These are phyloP conservation scores for Leiothrix lutea DNA, from an alignment of 2,113 vertebrate species.

Conservation along the genomic window DNA sequence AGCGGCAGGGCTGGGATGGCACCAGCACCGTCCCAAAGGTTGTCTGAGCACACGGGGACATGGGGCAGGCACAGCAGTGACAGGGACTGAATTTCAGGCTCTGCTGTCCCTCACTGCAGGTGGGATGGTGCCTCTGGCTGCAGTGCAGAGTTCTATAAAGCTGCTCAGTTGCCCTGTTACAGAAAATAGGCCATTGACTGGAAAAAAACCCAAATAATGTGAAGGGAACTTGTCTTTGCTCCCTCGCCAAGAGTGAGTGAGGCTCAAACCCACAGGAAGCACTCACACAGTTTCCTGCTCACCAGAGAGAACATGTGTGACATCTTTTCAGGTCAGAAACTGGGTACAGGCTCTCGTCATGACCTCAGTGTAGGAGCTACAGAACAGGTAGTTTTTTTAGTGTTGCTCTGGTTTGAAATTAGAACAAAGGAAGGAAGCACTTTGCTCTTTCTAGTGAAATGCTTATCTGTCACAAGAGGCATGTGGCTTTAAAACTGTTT, in stretches of 20 bases:
- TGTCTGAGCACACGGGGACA: not conserved
- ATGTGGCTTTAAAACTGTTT: not conserved
- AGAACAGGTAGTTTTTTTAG: not conserved
- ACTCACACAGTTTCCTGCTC: constrained; percentile 8
- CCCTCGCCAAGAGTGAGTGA: not conserved
- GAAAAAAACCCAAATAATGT: not conserved
- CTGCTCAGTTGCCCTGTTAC: not conserved
- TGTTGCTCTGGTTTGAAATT: constrained; percentile 27
- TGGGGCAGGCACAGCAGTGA: not conserved
- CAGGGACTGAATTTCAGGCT: not conserved
- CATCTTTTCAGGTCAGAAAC: constrained; percentile 26
- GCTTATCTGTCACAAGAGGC: not conserved
- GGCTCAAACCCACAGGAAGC: not conserved
- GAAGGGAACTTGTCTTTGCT: not conserved
- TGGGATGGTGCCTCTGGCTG: not conserved
- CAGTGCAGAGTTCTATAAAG: not conserved
- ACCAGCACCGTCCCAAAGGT: not conserved
- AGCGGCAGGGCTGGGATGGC: not conserved
- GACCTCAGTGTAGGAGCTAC: not conserved
- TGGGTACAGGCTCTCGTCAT: not conserved
- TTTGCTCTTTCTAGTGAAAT: constrained; percentile 52
- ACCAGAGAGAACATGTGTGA: constrained; percentile 8
- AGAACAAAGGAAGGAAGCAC: constrained; percentile 60
- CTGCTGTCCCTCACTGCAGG: not conserved
- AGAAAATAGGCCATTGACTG: not conserved